These are phyloP conservation scores for Holacanthella duospinosa DNA, from an alignment of 2,888 invertebrate genomes.

Conservation along the genomic window DNA sequence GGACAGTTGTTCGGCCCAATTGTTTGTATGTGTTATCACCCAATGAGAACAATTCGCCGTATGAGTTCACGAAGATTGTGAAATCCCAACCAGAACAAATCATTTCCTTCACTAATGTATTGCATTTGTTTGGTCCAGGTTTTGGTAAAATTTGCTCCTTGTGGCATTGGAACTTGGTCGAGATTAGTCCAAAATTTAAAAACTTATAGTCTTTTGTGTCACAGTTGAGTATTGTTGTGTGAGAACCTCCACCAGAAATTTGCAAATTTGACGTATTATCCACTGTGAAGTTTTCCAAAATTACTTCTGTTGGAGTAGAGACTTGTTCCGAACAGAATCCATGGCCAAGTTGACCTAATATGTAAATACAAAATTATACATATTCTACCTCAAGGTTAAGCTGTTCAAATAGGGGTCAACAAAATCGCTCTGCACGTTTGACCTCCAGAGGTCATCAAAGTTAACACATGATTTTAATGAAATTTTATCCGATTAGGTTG, in stretches of 20 bases:
- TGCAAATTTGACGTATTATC: conserved; percentile 5
- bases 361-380: not conserved
- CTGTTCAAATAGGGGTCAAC: no score
- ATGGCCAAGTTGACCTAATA: conserved; percentile 24
- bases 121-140: not conserved
- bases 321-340: conserved; percentile 31
- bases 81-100: conserved; percentile 27
- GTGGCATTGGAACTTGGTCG: not conserved
- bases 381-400: no score
- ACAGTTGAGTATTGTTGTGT: conserved; percentile 17
- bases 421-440: no score
- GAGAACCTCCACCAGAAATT: conserved; percentile 26
- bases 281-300: no score
- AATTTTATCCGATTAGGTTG: no score
- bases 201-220: not conserved
- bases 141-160: not conserved
- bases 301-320: conserved; percentile 23
- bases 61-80: conserved; percentile 14
- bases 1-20: conserved; percentile 14
- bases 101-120: not conserved
- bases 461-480: no score
- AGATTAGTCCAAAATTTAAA: not conserved
- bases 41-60: conserved; percentile 15
- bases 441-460: no score
- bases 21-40: conserved; percentile 24